These are phyloP conservation scores for Enteromius trimaculatus DNA, from an alignment of 2,797 vertebrate species.

Conservation along the genomic window DNA sequence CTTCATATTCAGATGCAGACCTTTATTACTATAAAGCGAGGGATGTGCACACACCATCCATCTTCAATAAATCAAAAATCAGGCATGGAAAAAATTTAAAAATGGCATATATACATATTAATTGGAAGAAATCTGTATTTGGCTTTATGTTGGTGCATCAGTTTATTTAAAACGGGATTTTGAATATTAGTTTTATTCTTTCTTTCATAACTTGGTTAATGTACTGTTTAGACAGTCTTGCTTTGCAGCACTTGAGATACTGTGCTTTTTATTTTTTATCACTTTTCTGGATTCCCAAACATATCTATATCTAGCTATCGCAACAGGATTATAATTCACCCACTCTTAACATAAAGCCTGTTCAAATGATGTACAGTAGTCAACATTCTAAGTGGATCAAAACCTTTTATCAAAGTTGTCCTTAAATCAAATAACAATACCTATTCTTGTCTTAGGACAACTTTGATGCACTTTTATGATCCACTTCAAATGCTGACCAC, in stretches of 20 bases:
- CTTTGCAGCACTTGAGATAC: too few relatives aligned
- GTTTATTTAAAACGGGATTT: not conserved
- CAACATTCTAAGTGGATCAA: too few relatives aligned
- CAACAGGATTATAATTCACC: not conserved
- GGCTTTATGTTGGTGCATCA: not conserved
- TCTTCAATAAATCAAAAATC: conserved; percentile 50
- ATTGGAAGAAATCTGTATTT: not conserved
- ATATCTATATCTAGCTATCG: not conserved
- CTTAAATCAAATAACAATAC: too few relatives aligned
- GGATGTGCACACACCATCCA: conserved; percentile 69
- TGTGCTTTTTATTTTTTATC: not conserved
- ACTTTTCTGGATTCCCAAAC: not conserved
- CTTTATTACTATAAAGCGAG: conserved; percentile 73
- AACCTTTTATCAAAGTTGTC: too few relatives aligned
- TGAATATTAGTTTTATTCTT: not conserved
- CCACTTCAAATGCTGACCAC: too few relatives aligned
- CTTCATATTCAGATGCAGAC: conserved; percentile 3
- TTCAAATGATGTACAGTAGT: not conserved
- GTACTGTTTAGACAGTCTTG: too few relatives aligned
- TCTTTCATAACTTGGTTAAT: too few relatives aligned
- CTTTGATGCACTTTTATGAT: too few relatives aligned
- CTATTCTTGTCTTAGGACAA: too few relatives aligned
- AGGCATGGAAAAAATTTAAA: not conserved
- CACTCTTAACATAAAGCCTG: not conserved
- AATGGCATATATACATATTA: conserved; percentile 8